These are phyloP conservation scores for Muschampia plurimacula DNA, from an alignment of 2,888 invertebrate genomes.

Conservation along the genomic window DNA sequence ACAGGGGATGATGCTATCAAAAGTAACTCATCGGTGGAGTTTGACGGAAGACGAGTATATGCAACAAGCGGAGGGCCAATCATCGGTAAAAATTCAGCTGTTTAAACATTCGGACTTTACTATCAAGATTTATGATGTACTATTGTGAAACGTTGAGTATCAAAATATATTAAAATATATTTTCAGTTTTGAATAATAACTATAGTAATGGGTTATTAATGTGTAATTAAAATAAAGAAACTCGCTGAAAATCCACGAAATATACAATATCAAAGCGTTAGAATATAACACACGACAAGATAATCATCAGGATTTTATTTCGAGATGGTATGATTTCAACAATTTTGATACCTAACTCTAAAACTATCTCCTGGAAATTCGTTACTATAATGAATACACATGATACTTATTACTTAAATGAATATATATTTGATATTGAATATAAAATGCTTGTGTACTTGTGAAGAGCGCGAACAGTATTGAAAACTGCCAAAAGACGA, in stretches of 20 bases:
- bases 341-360: background rate
- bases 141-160: conserved; percentile 8
- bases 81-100: conserved; percentile 96
- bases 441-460: conserved; percentile 72
- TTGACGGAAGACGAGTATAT: conserved; percentile 92
- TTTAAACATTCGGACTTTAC: conserved; percentile 73
- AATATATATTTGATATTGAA: conserved; percentile 43
- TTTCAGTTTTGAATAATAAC: background rate
- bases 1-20: conserved; percentile 88
- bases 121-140: conserved; percentile 27
- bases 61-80: conserved; percentile 94
- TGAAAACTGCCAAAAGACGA: conserved; percentile 77
- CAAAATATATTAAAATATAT: conserved; percentile 5
- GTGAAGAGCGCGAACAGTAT: conserved; percentile 78
- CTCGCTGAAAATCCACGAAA: no score
- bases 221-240: background rate
- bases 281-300: background rate
- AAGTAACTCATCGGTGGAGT: conserved; percentile 92
- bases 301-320: background rate
- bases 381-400: conserved; percentile 13
- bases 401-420: conserved; percentile 4
- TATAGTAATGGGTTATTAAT: background rate
- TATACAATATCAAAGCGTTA: no score
- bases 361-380: conserved; percentile 2
- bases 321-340: background rate